Evolutionary conservation across 2,797 vertebrate genomes (phyloP).

Genomic region (Alfaro cultratus): DNA sequence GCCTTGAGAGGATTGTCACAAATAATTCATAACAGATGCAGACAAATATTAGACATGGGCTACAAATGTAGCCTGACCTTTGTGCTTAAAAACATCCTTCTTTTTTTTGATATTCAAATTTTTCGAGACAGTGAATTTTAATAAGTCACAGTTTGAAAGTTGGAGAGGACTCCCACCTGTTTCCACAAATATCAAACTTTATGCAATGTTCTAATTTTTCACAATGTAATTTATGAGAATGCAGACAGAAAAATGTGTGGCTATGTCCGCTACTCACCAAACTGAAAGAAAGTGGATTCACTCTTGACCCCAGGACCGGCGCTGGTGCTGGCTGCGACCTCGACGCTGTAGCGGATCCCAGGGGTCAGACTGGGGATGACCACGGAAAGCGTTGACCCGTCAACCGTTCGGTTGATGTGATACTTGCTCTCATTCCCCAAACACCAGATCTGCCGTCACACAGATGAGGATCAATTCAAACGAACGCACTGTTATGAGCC

Average conservation of each 20-base stretch:
- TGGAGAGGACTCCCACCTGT: too few relatives aligned
- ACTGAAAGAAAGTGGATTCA: conserved; percentile 90
- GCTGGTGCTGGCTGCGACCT: conserved; percentile 93
- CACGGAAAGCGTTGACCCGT: conserved; percentile 89
- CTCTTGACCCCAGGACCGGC: conserved; percentile 95
- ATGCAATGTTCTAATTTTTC: too few relatives aligned
- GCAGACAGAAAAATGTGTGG: background rate
- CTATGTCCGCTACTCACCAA: conserved; percentile 86
- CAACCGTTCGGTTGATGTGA: conserved; percentile 95
- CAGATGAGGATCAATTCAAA: conserved; percentile 33
- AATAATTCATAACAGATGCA: too few relatives aligned
- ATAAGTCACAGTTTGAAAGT: too few relatives aligned
- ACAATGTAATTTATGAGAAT: background rate
- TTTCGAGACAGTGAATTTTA: too few relatives aligned
- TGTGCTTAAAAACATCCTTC: too few relatives aligned
- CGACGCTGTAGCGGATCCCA: conserved; percentile 93
- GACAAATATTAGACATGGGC: too few relatives aligned
- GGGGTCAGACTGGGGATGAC: conserved; percentile 90
- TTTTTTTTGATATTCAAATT: too few relatives aligned
- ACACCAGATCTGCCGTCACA: conserved; percentile 90
- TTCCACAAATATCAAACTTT: too few relatives aligned
- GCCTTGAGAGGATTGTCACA: too few relatives aligned
- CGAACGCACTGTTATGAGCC: conserved; percentile 20
- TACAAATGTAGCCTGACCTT: too few relatives aligned
- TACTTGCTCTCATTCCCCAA: conserved; percentile 96